A percentile compares a stretch with the other conserved stretches of the same genome.
phyloP scores from a whole-genome alignment of 2,113 vertebrate species.

The Leiothrix lutea region DNA sequence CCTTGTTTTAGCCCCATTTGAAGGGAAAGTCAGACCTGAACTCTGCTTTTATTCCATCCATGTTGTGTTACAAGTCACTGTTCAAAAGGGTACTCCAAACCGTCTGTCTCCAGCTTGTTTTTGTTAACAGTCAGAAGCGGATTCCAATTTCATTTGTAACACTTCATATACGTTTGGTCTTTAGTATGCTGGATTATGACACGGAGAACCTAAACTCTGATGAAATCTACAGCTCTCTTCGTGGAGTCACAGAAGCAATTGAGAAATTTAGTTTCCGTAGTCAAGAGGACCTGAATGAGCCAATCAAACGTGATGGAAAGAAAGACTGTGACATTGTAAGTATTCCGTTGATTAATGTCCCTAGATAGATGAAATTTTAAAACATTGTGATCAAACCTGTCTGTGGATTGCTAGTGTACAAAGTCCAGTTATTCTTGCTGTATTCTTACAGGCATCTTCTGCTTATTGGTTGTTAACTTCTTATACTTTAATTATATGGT shows the following conservation, averaged over 20 bases:
- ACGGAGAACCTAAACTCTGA: constrained; percentile 99
- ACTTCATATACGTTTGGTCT: constrained; percentile 60
- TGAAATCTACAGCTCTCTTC: constrained; percentile 98
- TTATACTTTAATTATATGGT: background rate
- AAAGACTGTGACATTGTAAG: constrained; percentile 91
- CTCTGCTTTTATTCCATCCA: constrained; percentile 5
- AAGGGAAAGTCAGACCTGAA: background rate
- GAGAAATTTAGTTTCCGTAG: constrained; percentile 98
- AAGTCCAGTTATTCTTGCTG: background rate
- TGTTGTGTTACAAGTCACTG: constrained; percentile 23
- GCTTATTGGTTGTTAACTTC: background rate
- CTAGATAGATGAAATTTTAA: background rate
- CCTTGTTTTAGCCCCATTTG: background rate
- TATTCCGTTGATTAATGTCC: background rate
- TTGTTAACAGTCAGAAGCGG: background rate
- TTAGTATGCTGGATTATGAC: constrained; percentile 96
- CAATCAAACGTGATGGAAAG: constrained; percentile 90
- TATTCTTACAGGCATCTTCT: background rate
- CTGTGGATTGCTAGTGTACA: background rate
- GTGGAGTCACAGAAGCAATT: constrained; percentile 96
- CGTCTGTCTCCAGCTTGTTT: background rate
- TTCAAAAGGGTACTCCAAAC: background rate
- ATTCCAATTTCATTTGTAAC: constrained; percentile 31
- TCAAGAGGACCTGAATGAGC: constrained; percentile 96
- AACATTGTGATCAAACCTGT: background rate